Conservation (phyloP, 2,888 invertebrate species). For the Zygothrica quintamaculata region DNA sequence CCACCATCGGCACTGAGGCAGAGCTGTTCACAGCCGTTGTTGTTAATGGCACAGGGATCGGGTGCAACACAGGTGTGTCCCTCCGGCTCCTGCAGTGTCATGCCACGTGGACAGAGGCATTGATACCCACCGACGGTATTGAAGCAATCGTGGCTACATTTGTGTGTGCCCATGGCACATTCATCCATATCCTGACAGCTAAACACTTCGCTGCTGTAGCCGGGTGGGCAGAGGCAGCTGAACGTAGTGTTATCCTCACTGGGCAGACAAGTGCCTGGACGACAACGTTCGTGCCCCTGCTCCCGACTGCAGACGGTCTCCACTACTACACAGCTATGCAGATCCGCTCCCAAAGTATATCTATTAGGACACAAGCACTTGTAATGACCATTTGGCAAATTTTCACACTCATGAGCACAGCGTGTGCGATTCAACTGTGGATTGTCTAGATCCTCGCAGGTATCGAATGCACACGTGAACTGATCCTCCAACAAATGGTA, state of each 20-base stretch:
- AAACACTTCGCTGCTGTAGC: conserved; percentile 74
- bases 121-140: conserved; percentile 86
- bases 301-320: conserved; percentile 82
- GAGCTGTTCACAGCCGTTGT: conserved; percentile 88
- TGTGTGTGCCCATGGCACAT: conserved; percentile 83
- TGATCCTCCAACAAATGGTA: conserved; percentile 85
- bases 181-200: conserved; percentile 86
- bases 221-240: conserved; percentile 85
- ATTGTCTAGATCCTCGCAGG: conserved; percentile 82
- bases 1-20: conserved; percentile 84
- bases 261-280: conserved; percentile 81
- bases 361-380: conserved; percentile 85
- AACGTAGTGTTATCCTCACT: conserved; percentile 85
- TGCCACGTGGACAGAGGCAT: conserved; percentile 85
- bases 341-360: conserved; percentile 80
- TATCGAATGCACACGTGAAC: conserved; percentile 83
- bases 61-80: conserved; percentile 84
- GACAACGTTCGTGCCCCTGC: conserved; percentile 76
- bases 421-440: conserved; percentile 82
- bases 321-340: conserved; percentile 85
- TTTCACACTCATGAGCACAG: conserved; percentile 84
- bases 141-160: conserved; percentile 86
- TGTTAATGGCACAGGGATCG: conserved; percentile 85
- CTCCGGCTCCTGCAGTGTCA: conserved; percentile 79
- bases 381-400: conserved; percentile 82